phyloP scores from a whole-genome alignment of 2,888 invertebrate genomes.

The Dryococelus australis region DNA sequence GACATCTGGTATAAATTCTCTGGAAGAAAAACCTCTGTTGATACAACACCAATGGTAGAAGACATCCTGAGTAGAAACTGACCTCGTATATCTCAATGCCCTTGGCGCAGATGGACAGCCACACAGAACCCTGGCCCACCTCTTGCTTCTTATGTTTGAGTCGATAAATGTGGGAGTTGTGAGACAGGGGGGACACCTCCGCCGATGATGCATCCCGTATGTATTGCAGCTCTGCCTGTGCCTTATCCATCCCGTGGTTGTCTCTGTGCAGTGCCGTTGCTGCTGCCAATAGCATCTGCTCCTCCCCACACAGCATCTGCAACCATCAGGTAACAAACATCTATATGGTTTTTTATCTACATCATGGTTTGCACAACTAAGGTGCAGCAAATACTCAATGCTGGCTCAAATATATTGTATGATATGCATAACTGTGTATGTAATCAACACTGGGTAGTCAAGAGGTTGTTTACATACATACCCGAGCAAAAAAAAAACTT shows the following conservation, averaged over 20 bases:
- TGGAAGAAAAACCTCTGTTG: too few relatives aligned
- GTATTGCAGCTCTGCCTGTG: conserved; percentile 86
- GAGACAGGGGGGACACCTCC: conserved; percentile 60
- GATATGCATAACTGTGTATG: too few relatives aligned
- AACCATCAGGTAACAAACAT: background rate
- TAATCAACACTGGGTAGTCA: too few relatives aligned
- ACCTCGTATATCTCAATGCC: conserved; percentile 87
- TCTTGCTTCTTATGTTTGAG: conserved; percentile 69
- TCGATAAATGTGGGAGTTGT: conserved; percentile 88
- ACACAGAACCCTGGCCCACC: conserved; percentile 73
- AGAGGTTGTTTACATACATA: too few relatives aligned
- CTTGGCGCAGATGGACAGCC: conserved; percentile 90
- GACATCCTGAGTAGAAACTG: conserved; percentile 35
- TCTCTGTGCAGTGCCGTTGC: conserved; percentile 83
- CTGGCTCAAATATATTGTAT: too few relatives aligned
- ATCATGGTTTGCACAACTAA: too few relatives aligned
- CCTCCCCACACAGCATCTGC: conserved; percentile 38
- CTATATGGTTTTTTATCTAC: too few relatives aligned
- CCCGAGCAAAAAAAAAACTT: too few relatives aligned
- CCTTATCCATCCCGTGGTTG: conserved; percentile 77
- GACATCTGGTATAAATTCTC: too few relatives aligned
- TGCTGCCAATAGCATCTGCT: conserved; percentile 56
- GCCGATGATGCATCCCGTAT: conserved; percentile 67
- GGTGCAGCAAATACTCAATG: too few relatives aligned
- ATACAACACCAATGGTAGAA: too few relatives aligned